Evolutionary conservation across 2,797 vertebrate genomes (phyloP), one percentile per base, ranked within the genome.

Genomic region (Iguana delicatissima): DNA sequence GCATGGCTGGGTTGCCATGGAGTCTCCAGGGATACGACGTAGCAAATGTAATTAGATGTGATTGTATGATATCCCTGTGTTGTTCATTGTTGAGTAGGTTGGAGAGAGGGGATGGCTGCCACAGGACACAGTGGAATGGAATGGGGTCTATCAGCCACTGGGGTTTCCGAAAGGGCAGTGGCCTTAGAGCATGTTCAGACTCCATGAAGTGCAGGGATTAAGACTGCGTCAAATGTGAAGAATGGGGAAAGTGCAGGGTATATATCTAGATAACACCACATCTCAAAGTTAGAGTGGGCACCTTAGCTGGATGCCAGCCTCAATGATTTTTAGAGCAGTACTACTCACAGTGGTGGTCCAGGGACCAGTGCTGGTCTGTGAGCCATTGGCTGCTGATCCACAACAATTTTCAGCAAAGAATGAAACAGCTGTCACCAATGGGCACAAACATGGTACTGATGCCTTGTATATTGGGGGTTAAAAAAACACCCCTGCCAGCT

Each of bases 1-100:
- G 97, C 95, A 96, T 96, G 92, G 92, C 96, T 97, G 93, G 89
- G 98, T 99, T 99, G 98, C 98, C 97, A 99, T 99, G 98, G 98
- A 87, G 97, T 98, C 98, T 99, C 98, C 98, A 97, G 92, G 98
- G 98, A 98, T 97, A 99, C 96, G 92, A 96, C 96, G 92, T 95
- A 57, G 93, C 38, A 94, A 98, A 96, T 97, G 97, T 98, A 98
- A 98, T 99, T 98, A 98, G 97, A 98, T 97, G 95, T 91, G 73
- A 96, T 97, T 97, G 96, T 89, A 93, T 95, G 95, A 96, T 97
- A 93, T 96, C 95, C 94, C 73, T 57, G 59, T 4, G 26, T 57
- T 38, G 87, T 93, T 90, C 80, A 82, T 64, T 0, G 10, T 82
- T 73, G 91, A 86, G 82, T 72, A 22, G n/a, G 85, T 79, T 69